Evolutionary conservation across 2,797 vertebrate genomes (phyloP), one percentile per base, ranked within the genome.

Genomic region (Anguilla obscura): DNA sequence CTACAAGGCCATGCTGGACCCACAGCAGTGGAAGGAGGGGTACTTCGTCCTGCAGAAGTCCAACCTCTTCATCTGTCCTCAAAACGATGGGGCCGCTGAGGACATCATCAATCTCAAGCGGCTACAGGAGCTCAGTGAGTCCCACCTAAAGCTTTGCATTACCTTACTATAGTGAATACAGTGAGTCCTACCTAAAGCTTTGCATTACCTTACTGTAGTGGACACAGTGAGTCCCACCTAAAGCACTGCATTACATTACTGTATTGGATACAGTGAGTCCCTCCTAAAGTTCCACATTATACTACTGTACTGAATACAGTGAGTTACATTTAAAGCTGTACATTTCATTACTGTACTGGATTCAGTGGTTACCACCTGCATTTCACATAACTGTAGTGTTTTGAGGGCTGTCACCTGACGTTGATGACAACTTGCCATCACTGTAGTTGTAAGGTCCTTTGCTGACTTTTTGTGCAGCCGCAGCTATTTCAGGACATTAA

Each of bases 81-180:
- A 93, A 0, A 96, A 95, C 3, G 97, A 98, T 0, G 96, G 96
- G 0, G 97, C 97, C 0, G 96, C 97, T 0, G 98, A 99, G 91
- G 98, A 99, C 93, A 99, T 97, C 91, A 96, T 99, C 91, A 98
- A 99, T 94, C 96, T 99, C 33, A 97, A 98, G 86, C 95, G 97
- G 24, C 97, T 99, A 14, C 98, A 99, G 93, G 98, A 99, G 92
- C 97, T 99, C 92, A 98, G 98, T 99, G 90, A 96, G 98, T 96
- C 76, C 58, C 76, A 45, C 60, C 48, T 18, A 0, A 66, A 27
- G 60, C 16, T 40, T 36, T 16, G 6, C 69, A 27, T 18, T 79
- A 5, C 36, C 16, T 79, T 79, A 21, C 16, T 33, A 8, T 1
- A 18, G 27, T 0, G 2, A 0, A 50, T 86, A 5, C 24, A 40